These are phyloP conservation scores for Pterostichus niger DNA, from an alignment of 2,888 invertebrate genomes.

Conservation along the genomic window DNA sequence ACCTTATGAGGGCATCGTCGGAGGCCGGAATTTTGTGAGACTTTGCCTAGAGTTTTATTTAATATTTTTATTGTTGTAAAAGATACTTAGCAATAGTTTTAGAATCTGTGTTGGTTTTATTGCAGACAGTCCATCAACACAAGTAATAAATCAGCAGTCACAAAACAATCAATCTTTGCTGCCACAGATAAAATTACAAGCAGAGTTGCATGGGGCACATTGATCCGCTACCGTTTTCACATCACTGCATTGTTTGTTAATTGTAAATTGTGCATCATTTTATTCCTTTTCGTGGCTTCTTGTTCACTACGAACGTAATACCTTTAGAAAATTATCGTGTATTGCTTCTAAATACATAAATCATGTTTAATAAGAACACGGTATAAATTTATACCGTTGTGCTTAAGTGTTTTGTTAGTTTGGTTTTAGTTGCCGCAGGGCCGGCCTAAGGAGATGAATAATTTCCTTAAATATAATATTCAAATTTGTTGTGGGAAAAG, in stretches of 20 bases:
- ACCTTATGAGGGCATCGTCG: no score
- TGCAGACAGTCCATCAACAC: slow-evolving; percentile 40
- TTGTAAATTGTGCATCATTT: slow-evolving; percentile 61
- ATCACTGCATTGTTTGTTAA: slow-evolving; percentile 62
- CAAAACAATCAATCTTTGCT: slow-evolving; percentile 62
- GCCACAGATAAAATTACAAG: slow-evolving; percentile 52
- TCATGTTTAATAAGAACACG: slow-evolving; percentile 64
- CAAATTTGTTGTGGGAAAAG: no score
- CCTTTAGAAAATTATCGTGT: slow-evolving; percentile 66
- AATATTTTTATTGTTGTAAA: no score
- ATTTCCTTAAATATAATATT: no score
- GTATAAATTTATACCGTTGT: slow-evolving; percentile 52
- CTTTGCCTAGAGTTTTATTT: no score
- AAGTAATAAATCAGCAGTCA: slow-evolving; percentile 61
- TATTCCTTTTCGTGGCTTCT: slow-evolving; percentile 32
- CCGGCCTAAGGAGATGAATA: not conserved
- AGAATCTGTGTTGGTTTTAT: slow-evolving; percentile 1
- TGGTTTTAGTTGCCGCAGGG: not conserved
- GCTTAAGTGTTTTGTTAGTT: slow-evolving; percentile 40
- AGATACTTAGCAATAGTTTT: not conserved
- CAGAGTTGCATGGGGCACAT: slow-evolving; percentile 28
- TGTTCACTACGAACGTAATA: slow-evolving; percentile 14
- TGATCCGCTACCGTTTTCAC: slow-evolving; percentile 60
- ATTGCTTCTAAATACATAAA: slow-evolving; percentile 63
- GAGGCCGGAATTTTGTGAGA: no score